Evolutionary conservation across 2,113 vertebrate species (phyloP).

Genomic region (Sigmodon hispidus): DNA sequence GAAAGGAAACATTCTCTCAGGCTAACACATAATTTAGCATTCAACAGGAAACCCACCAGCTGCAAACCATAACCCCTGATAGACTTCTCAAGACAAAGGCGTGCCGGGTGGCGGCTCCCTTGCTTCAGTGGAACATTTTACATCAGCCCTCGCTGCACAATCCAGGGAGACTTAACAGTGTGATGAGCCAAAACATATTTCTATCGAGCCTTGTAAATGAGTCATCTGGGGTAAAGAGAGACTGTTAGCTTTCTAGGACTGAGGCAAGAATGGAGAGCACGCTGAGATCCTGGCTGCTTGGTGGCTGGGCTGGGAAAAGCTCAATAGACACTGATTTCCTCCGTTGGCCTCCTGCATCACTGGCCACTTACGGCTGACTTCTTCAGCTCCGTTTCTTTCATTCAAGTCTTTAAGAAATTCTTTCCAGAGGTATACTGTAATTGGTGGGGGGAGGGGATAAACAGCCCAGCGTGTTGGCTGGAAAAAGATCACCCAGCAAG

Average conservation of each 20-base stretch:
- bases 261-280: not conserved
- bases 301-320: not conserved
- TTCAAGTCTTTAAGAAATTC: not conserved
- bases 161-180: not conserved
- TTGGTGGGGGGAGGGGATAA: not conserved
- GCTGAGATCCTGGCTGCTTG: not conserved
- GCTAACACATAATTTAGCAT: not conserved
- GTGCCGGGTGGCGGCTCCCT: not conserved
- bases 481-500: not conserved
- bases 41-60: slow-evolving; percentile 4
- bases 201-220: not conserved
- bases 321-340: not conserved
- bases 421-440: not conserved
- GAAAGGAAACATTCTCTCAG: slow-evolving; percentile 47
- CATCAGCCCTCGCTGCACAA: slow-evolving; percentile 26
- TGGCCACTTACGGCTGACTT: not conserved
- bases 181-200: slow-evolving; percentile 34
- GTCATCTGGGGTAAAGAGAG: not conserved
- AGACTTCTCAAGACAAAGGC: not conserved
- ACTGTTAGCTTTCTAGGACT: slow-evolving; percentile 68
- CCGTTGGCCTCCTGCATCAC: not conserved
- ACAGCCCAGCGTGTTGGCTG: not conserved
- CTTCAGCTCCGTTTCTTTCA: not conserved
- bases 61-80: slow-evolving; percentile 30
- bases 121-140: not conserved